A percentile compares a stretch with the other conserved stretches of the same genome.
Conservation (phyloP, 2,888 invertebrate species). For the Isotomurus palustris region DNA sequence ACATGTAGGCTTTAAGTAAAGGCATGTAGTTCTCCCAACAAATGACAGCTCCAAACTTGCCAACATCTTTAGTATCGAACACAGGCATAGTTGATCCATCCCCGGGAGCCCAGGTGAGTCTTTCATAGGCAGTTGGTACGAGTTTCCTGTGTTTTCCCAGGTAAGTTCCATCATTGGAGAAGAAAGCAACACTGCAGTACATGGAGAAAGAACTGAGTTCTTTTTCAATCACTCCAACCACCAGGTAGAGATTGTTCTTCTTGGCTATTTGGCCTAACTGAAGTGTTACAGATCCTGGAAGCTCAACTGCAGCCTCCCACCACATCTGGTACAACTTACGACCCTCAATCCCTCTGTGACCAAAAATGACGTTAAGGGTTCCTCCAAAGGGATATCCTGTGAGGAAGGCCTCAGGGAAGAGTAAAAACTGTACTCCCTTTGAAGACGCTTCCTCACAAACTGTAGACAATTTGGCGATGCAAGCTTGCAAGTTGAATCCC, state of each 20-base stretch:
- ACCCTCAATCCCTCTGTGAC: constrained; percentile 13
- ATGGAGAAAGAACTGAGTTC: constrained; percentile 23
- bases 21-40: constrained; percentile 43
- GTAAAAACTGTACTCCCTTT: constrained; percentile 26
- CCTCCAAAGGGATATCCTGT: constrained; percentile 30
- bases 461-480: constrained; percentile 15
- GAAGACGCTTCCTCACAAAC: constrained; percentile 24
- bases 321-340: constrained; percentile 25
- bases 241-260: constrained; percentile 23
- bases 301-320: constrained; percentile 26
- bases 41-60: constrained; percentile 31
- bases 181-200: constrained; percentile 28
- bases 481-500: constrained; percentile 20
- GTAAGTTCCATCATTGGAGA: constrained; percentile 21
- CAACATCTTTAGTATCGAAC: constrained; percentile 22
- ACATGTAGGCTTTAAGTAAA: constrained; percentile 26
- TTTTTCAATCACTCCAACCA: constrained; percentile 31
- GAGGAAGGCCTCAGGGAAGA: constrained; percentile 36
- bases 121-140: constrained; percentile 22
- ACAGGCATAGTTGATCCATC: constrained; percentile 36
- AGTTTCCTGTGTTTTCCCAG: constrained; percentile 34
- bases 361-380: constrained; percentile 17
- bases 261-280: constrained; percentile 22
- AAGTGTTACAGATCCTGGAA: constrained; percentile 29
- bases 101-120: constrained; percentile 28